A percentile compares a stretch with the other conserved stretches of the same genome.
phyloP scores from a whole-genome alignment of 2,797 vertebrate species.

The Morus bassanus region DNA sequence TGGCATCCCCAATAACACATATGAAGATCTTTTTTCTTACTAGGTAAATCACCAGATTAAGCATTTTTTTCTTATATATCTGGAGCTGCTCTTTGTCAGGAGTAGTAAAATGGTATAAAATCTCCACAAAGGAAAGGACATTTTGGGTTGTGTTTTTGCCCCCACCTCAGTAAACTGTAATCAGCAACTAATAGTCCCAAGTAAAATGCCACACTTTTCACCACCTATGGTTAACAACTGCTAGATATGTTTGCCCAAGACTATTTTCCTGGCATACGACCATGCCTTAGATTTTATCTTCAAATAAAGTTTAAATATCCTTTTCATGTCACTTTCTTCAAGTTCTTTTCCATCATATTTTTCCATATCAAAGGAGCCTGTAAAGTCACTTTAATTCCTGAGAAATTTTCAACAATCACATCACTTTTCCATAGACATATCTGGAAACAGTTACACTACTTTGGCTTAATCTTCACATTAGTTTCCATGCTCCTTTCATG shows the following conservation, averaged over 20 bases:
- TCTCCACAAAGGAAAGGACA: background rate
- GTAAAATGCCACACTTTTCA: background rate
- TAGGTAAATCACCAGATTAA: background rate
- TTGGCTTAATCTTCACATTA: background rate
- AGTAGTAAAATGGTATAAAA: background rate
- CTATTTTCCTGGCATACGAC: constrained; percentile 7
- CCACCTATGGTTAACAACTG: background rate
- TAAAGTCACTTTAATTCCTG: constrained; percentile 19
- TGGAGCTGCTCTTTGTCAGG: background rate
- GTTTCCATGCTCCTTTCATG: background rate
- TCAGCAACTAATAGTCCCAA: background rate
- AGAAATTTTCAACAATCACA: constrained; percentile 8
- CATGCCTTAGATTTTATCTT: constrained; percentile 1
- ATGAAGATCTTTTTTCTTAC: background rate
- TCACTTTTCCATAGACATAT: background rate
- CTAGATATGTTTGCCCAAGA: background rate
- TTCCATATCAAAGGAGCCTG: background rate
- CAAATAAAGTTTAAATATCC: constrained; percentile 17
- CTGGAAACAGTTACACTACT: background rate
- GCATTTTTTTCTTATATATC: background rate
- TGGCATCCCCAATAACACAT: background rate
- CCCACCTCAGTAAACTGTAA: background rate
- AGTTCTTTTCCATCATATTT: background rate
- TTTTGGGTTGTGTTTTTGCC: background rate
- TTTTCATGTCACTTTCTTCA: background rate